Base-by-base conservation (phyloP, 2,113 vertebrate species). In the Dendrocopos noguchii region DNA sequence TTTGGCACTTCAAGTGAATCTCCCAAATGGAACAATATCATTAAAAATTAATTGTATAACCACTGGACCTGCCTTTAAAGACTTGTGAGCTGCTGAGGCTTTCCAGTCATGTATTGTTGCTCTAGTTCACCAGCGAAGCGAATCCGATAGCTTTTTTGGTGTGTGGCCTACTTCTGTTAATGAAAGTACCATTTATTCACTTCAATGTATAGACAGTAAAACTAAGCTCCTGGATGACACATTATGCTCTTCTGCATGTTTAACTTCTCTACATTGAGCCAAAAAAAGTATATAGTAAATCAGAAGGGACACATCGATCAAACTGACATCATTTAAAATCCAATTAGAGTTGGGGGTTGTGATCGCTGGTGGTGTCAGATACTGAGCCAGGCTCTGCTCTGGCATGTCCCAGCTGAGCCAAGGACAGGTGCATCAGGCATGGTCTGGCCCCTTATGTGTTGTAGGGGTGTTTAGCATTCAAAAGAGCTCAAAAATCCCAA, bases 41-140 rank as follows among this genome's bases (percentile, higher is more conserved):
- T 98, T 97, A 98, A 98, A 98, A 97, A 96, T 97, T 97, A 97
- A 97, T 98, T 97, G 95, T 96, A 65, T 93, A 97, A 93, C 91
- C 87, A 79, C 75, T 96, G 94, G 97, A 95, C 95, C 93, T 96
- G 87, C 91, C 95, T 96, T 96, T 93, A 96, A 97, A 97, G 93
- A 82, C 81, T 96, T 94, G 70, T 95, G 94, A 98, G 97, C 91
- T 96, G 97, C 96, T 95, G 92, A 97, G 91, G 71, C 88, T 97
- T 97, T 90, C 89, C 97, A 92, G 96, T 97, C 47, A 33, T 96
- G 55, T 84, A 88, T 67, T 93, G 84, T 97, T 97, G 91, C 91
- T 97, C 93, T 83, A 95, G 87, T 93, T 97, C 96, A 96, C 68
- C 96, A 90, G 96, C 92, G 97, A 94, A 97, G 94, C 91, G 70